phyloP scores from a whole-genome alignment of 2,888 invertebrate species.

The Philaethria dido region DNA sequence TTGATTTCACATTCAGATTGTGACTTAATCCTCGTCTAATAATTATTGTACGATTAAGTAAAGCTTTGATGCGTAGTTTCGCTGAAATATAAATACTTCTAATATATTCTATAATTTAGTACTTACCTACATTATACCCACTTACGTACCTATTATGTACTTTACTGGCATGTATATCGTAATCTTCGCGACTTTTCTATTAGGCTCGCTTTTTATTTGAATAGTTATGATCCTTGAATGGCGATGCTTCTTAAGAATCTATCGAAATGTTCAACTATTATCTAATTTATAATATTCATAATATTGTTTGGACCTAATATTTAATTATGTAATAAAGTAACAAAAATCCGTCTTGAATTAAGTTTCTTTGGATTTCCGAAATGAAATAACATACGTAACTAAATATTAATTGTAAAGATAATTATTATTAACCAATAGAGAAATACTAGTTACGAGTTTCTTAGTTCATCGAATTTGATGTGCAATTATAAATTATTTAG shows the following conservation, averaged over 20 bases:
- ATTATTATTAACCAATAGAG: slow-evolving; percentile 73
- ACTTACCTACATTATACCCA: slow-evolving; percentile 77
- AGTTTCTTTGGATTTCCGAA: slow-evolving; percentile 73
- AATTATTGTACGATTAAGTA: slow-evolving; percentile 78
- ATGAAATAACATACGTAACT: slow-evolving; percentile 80
- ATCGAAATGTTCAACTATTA: slow-evolving; percentile 46
- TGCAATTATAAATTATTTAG: slow-evolving; percentile 74
- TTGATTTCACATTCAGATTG: slow-evolving; percentile 71
- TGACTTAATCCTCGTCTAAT: slow-evolving; percentile 70
- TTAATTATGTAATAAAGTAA: slow-evolving; percentile 54
- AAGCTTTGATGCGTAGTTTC: slow-evolving; percentile 79
- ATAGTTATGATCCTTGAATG: slow-evolving; percentile 57
- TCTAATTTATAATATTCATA: slow-evolving; percentile 42
- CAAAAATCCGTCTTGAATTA: slow-evolving; percentile 74
- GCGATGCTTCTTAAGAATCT: slow-evolving; percentile 73
- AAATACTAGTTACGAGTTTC: slow-evolving; percentile 72
- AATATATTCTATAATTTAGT: slow-evolving; percentile 80
- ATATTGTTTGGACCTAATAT: slow-evolving; percentile 44
- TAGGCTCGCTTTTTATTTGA: slow-evolving; percentile 70
- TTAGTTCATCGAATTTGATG: slow-evolving; percentile 67
- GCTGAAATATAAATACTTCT: slow-evolving; percentile 76
- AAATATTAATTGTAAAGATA: slow-evolving; percentile 72
- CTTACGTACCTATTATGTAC: slow-evolving; percentile 74
- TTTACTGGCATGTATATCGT: slow-evolving; percentile 75
- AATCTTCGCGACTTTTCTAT: slow-evolving; percentile 68